phyloP scores from a whole-genome alignment of 53 echinoderm and acorn worm species.

The Arbacia lixula region DNA sequence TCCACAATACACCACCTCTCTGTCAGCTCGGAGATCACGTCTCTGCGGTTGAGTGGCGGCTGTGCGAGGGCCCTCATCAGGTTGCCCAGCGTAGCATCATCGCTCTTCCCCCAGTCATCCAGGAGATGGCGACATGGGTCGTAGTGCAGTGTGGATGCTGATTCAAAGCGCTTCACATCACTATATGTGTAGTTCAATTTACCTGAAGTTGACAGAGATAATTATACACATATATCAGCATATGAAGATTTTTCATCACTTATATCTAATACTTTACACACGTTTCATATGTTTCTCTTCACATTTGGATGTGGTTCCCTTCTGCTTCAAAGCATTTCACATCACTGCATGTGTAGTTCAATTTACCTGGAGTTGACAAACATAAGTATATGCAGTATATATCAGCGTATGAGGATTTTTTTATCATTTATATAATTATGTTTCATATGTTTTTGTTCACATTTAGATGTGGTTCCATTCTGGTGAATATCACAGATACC shows the following conservation, averaged over 20 bases:
- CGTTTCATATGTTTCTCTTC: too few relatives aligned
- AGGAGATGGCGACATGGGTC: conserved; percentile 32
- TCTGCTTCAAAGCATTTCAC: neutral
- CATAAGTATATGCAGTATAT: too few relatives aligned
- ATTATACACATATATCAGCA: too few relatives aligned
- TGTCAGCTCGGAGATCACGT: conserved; percentile 4
- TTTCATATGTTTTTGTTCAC: too few relatives aligned
- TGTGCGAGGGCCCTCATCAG: neutral
- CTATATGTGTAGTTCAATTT: neutral
- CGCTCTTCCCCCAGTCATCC: conserved; percentile 25
- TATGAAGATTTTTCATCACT: too few relatives aligned
- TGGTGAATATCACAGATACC: neutral
- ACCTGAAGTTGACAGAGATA: conserved; percentile 17
- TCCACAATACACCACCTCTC: neutral
- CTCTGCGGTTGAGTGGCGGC: conserved; percentile 1
- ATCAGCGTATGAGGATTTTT: too few relatives aligned
- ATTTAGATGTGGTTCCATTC: too few relatives aligned
- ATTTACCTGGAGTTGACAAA: conserved; percentile 8
- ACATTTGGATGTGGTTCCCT: too few relatives aligned
- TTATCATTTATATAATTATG: too few relatives aligned
- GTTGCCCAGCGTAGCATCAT: neutral
- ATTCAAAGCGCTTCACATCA: neutral
- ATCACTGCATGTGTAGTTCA: neutral
- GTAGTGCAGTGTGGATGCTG: neutral
- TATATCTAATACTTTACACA: too few relatives aligned